Base-by-base conservation (phyloP, 2,888 invertebrate genomes). In the Sturmia bella region DNA sequence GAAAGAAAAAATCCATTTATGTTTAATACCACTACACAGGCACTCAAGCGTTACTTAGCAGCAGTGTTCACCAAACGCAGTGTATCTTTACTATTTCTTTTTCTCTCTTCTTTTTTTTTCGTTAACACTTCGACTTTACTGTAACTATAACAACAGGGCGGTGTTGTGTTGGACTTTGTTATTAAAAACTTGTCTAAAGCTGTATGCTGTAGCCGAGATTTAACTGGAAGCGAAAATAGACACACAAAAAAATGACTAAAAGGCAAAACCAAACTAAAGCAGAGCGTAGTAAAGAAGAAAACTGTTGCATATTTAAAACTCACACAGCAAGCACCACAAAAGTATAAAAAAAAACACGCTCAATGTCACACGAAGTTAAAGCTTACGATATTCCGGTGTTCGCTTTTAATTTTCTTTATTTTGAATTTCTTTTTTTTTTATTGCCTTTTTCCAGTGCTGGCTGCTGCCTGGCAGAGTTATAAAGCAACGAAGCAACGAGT, bases 1-100 rank as follows among this genome's bases (percentile, higher is more conserved):
- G n/a, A 57, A 32, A 32, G 12, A 78, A 73, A 77, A 75, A 45
- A 74, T 77, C 77, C 82, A 80, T 84, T 82, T 84, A 80, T 70
- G 80, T 77, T 82, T 84, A 82, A 84, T 84, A 80, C 80, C 80
- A 74, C 84, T 82, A 82, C 72, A 78, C 66, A 74, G 63, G 77
- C 82, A 82, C 82, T 84, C 81, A 76, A 76, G 78, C 83, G 72
- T 79, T 68, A 76, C 72, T 68, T 63, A 73, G 50, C 61, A 73
- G 57, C 32, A 39, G n/a, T 59, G 76, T 41, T 74, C 5, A 15
- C 27, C 43, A 54, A 66, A 74, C 21, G n/a, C 17, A 39, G 41
- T 59, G 32, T 32, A 32, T 32, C 32, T 32, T 32, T 9, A 32
- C 6, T 7, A 9, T 32, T 32, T 32, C 32, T 32, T 3, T 50